Conservation (phyloP, 2,888 invertebrate species). For the Laothoe populi region DNA sequence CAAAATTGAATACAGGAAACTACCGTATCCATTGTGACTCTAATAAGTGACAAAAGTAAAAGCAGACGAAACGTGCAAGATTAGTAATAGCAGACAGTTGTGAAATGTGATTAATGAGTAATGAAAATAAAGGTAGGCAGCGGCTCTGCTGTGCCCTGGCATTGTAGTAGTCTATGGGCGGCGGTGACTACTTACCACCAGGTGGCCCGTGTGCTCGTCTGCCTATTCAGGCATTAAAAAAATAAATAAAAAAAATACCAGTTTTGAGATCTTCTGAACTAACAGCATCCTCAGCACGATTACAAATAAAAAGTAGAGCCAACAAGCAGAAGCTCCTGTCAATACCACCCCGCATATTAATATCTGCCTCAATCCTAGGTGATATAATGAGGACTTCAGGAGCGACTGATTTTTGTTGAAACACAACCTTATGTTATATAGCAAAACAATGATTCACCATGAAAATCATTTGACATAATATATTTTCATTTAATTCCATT, state of each 20-base stretch:
- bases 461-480: constrained; percentile 13
- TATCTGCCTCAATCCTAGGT: background rate
- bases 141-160: no score
- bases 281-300: constrained; percentile 37
- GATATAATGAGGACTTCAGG: constrained; percentile 1
- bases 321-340: constrained; percentile 45
- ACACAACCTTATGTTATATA: background rate
- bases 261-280: constrained; percentile 42
- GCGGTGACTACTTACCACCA: no score
- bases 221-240: no score
- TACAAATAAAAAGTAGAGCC: constrained; percentile 42
- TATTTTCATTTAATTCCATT: background rate
- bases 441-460: constrained; percentile 1
- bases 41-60: background rate
- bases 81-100: no score
- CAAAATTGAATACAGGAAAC: no score
- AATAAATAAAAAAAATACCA: constrained; percentile 36
- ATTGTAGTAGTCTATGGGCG: no score
- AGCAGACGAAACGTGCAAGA: no score
- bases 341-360: constrained; percentile 40
- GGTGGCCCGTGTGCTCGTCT: no score
- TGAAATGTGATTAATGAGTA: no score
- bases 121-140: no score
- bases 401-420: background rate
- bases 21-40: no score